These are phyloP conservation scores for Myotis yumanensis DNA, from an alignment of 2,113 vertebrate genomes.

Conservation along the genomic window DNA sequence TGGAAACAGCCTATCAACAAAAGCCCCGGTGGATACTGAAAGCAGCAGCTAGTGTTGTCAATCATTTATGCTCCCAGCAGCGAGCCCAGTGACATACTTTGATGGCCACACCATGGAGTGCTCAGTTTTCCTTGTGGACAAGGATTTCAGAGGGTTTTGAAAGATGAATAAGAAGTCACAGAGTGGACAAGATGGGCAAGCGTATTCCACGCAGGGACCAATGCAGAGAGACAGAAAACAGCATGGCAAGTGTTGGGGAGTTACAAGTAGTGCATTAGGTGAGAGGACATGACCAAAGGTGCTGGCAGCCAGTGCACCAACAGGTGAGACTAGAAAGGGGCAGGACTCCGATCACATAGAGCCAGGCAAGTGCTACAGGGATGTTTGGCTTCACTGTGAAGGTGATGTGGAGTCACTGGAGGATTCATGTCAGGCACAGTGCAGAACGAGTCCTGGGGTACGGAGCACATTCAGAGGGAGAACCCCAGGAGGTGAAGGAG, in stretches of 20 bases:
- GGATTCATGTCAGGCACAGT: background rate
- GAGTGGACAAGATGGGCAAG: background rate
- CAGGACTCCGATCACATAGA: background rate
- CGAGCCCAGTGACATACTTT: background rate
- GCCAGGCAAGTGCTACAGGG: background rate
- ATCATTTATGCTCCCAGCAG: background rate
- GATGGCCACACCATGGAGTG: background rate
- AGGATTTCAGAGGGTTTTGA: background rate
- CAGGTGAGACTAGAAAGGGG: background rate
- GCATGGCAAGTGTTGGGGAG: fast-evolving
- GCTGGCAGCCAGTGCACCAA: fast-evolving
- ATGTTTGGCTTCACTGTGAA: background rate
- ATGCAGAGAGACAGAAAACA: background rate
- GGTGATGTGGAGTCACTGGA: fast-evolving
- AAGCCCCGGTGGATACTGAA: background rate
- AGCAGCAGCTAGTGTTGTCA: background rate
- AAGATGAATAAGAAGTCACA: background rate
- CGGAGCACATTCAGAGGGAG: background rate
- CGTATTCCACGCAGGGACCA: background rate
- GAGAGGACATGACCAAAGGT: background rate
- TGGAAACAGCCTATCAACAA: background rate
- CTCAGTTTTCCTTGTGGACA: background rate
- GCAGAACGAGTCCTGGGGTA: background rate
- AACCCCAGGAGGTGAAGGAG: background rate
- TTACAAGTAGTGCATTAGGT: background rate